Evolutionary conservation across 2,888 invertebrate genomes (phyloP), one percentile per base, ranked within the genome.

Genomic region (Ceraclea dissimilis): DNA sequence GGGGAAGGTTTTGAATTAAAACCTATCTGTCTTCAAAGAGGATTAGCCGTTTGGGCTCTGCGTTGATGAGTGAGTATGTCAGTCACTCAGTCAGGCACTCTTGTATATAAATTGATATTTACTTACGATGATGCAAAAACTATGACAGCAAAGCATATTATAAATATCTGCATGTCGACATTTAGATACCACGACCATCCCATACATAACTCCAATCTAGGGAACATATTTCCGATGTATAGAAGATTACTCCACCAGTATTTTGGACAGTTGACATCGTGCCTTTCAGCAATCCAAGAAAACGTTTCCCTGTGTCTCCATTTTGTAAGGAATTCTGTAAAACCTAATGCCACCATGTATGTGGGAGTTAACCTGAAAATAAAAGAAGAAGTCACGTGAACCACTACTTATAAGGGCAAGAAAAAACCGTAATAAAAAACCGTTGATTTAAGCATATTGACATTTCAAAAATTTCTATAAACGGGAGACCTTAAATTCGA

Each of bases 231-330:
- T 63, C 75, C 74, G 47, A 78, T 74, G 62, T 76, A 78, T 2
- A 78, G 63, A 2, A 78, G 49, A 64, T 78, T 78, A 61, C 75
- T 68, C 77, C 77, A 78, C 77, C 78, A 77, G 61, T 76, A 76
- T 61, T 72, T 71, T 0, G 68, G 63, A 60, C 78, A 78, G 4
- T 63, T 54, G 1, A 68, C 5, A 17, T 73, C 69, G 2, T 68
- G 65, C 18, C 65, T 63, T 63, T 77, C 76, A 8, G 61, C n/a
- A n/a, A n/a, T n/a, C 54, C 67, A 63, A 60, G 73, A 68, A n/a
- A 68, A 63, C 2, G 75, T 71, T 1, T 65, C 67, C 51, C 69
- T 63, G 1, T 63, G 65, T 54, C 71, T 70, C 65, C 68, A 73
- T 0, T 66, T 63, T 17, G 68, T 67, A 60, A 71, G 67, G 1